These are phyloP conservation scores for Rachycentron canadum DNA, from an alignment of 2,797 vertebrate genomes.

Conservation along the genomic window DNA sequence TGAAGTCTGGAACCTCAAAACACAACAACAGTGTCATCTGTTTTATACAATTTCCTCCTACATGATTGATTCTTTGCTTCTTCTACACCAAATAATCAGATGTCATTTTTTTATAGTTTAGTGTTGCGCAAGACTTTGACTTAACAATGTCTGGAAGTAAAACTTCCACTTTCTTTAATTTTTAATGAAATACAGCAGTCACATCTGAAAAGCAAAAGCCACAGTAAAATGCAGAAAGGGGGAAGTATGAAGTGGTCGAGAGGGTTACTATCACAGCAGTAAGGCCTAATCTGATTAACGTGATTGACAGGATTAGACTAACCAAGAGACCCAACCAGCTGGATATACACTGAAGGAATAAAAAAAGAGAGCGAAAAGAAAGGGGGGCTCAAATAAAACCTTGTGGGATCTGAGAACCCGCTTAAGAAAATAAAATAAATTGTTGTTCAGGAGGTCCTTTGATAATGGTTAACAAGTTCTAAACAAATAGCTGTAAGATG, in stretches of 20 bases:
- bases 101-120: not conserved
- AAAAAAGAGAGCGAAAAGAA: conserved; percentile 28
- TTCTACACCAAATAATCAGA: not conserved
- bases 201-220: conserved; percentile 10
- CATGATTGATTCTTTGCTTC: not conserved
- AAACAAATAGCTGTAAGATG: conserved; percentile 29
- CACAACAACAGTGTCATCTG: not conserved
- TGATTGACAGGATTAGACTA: conserved; percentile 78
- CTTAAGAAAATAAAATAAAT: conserved; percentile 22
- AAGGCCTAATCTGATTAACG: conserved; percentile 80
- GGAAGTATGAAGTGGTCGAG: conserved; percentile 36
- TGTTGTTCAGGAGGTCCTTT: conserved; percentile 11
- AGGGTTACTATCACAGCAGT: conserved; percentile 70
- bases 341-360: conserved; percentile 57
- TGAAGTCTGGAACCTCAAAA: conserved; percentile 30
- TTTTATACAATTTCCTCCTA: not conserved
- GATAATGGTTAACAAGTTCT: conserved; percentile 7
- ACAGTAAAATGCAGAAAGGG: conserved; percentile 16
- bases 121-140: not conserved
- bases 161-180: not conserved
- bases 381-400: conserved; percentile 33
- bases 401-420: conserved; percentile 34
- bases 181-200: not conserved
- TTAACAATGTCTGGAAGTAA: not conserved
- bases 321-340: conserved; percentile 74